Conservation (phyloP, 2,888 invertebrate genomes). For the Tinea semifulvella region DNA sequence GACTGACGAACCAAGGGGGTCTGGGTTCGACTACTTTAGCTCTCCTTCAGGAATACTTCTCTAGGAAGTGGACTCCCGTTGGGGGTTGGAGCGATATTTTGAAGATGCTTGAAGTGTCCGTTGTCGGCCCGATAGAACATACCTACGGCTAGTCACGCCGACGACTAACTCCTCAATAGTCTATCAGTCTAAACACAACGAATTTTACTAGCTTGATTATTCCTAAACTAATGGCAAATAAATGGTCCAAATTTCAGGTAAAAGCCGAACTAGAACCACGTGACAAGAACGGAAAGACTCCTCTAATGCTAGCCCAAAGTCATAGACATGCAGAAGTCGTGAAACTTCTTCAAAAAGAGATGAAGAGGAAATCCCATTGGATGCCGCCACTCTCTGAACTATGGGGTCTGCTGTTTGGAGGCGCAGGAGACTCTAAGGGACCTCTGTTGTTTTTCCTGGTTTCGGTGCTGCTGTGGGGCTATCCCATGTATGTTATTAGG, state of each 20-base stretch:
- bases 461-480: slow-evolving; percentile 89
- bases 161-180: too few relatives aligned
- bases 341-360: slow-evolving; percentile 80
- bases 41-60: too few relatives aligned
- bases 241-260: slow-evolving; percentile 74
- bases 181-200: too few relatives aligned
- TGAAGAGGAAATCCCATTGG: slow-evolving; percentile 84
- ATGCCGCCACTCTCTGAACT: slow-evolving; percentile 88
- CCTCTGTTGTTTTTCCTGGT: slow-evolving; percentile 86
- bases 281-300: slow-evolving; percentile 93
- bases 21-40: too few relatives aligned
- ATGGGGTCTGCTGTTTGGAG: slow-evolving; percentile 90
- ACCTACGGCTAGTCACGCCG: too few relatives aligned
- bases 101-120: too few relatives aligned
- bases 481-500: slow-evolving; percentile 91
- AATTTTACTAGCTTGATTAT: too few relatives aligned
- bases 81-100: too few relatives aligned
- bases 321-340: slow-evolving; percentile 89
- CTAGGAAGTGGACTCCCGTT: too few relatives aligned
- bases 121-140: too few relatives aligned
- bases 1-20: too few relatives aligned
- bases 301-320: slow-evolving; percentile 87
- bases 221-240: too few relatives aligned
- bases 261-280: slow-evolving; percentile 86
- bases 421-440: slow-evolving; percentile 90